A percentile compares a stretch with the other conserved stretches of the same genome.
These are phyloP conservation scores for Brachionus koreanus DNA, from an alignment of 1,140 invertebrate genomes.

Conservation along the genomic window DNA sequence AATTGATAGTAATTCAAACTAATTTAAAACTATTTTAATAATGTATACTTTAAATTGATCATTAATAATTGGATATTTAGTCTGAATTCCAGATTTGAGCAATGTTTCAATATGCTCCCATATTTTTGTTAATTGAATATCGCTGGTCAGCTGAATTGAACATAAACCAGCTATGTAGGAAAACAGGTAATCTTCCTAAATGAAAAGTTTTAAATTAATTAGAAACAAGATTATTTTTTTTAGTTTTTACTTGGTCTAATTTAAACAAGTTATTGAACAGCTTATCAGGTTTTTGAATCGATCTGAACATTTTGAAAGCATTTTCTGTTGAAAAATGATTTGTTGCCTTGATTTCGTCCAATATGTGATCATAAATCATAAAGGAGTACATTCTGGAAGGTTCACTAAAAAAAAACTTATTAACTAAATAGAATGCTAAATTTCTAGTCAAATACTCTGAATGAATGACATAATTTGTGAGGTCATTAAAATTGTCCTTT, in stretches of 20 bases:
- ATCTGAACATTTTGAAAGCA: conserved; percentile 33
- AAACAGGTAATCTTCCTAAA: conserved; percentile 32
- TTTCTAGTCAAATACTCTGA: conserved; percentile 1
- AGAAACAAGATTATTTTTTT: not conserved
- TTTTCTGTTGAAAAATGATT: conserved; percentile 40
- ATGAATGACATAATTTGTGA: conserved; percentile 18
- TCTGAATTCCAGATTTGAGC: not conserved
- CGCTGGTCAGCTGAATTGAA: not conserved
- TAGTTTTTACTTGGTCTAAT: not conserved
- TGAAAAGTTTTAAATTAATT: not conserved
- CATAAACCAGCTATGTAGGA: not conserved
- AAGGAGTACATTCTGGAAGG: conserved; percentile 12
- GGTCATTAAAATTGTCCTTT: not conserved
- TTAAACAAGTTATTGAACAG: conserved; percentile 6
- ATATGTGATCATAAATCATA: conserved; percentile 22
- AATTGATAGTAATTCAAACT: too few species aligned
- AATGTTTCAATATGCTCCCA: not conserved
- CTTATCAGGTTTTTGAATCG: not conserved
- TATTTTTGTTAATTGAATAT: not conserved
- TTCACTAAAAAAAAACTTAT: not conserved
- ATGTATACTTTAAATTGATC: not conserved
- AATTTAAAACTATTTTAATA: not conserved
- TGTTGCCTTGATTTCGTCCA: conserved; percentile 15
- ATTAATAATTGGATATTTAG: conserved; percentile 14
- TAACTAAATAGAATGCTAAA: not conserved